These are phyloP conservation scores for Eunapius fragilis DNA, from an alignment of 37 sponge, comb jelly and placozoan genomes.

Conservation along the genomic window DNA sequence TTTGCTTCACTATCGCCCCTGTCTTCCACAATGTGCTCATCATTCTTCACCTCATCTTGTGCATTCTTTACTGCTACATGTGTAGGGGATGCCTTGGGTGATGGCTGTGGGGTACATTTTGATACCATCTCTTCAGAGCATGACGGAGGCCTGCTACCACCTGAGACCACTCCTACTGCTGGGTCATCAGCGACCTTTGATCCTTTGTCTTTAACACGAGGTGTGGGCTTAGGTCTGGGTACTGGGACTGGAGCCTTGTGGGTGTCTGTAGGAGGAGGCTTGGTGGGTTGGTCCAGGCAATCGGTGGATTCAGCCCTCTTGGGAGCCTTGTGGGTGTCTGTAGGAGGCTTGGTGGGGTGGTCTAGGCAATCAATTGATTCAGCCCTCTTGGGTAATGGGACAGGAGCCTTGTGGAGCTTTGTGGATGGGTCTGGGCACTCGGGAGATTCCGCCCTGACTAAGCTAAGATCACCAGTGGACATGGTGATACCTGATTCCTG, in stretches of 20 bases:
- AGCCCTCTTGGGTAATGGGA: not conserved
- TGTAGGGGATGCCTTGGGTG: not conserved
- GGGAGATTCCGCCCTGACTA: not conserved
- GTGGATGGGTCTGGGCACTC: not conserved
- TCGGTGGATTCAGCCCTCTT: too few species aligned
- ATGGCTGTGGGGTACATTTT: not conserved
- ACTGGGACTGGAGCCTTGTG: not conserved
- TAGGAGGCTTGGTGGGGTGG: too few species aligned
- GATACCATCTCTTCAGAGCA: not conserved
- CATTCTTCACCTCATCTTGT: not conserved
- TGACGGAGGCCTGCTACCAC: not conserved
- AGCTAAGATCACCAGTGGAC: not conserved
- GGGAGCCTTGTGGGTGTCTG: too few species aligned
- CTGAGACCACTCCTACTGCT: too few species aligned
- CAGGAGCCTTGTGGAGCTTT: not conserved
- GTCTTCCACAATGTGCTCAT: not conserved
- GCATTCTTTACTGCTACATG: not conserved
- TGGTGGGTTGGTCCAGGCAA: too few species aligned
- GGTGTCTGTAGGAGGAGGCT: too few species aligned
- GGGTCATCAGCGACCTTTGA: too few species aligned
- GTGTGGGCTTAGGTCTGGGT: conserved; percentile 16
- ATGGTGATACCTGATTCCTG: not conserved
- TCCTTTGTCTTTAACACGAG: not conserved
- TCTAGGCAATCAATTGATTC: too few species aligned
- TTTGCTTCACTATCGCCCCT: not conserved